phyloP scores from a whole-genome alignment of 2,113 vertebrate species.

The Anas platyrhynchos region DNA sequence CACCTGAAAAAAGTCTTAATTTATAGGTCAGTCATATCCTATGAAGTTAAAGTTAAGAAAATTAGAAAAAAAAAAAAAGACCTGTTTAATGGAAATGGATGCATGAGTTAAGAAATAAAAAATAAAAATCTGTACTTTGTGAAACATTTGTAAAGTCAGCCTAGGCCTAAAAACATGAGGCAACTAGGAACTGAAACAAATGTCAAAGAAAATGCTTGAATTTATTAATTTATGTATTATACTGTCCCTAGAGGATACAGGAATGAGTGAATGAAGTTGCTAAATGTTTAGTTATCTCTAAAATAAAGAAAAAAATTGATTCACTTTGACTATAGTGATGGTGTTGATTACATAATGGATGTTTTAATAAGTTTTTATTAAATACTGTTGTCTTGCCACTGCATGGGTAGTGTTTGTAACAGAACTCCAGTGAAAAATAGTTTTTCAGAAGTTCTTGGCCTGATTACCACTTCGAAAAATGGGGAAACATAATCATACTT shows the following conservation, averaged over 20 bases:
- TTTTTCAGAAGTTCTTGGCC: background rate
- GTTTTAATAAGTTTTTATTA: background rate
- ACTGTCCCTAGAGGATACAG: background rate
- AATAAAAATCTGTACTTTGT: background rate
- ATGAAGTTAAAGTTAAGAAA: background rate
- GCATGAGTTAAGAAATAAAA: background rate
- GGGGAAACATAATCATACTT: background rate
- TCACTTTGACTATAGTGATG: background rate
- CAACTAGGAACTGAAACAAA: constrained; percentile 6
- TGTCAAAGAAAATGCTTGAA: background rate
- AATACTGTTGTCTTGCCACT: background rate
- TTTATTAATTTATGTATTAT: background rate
- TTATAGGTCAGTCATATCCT: background rate
- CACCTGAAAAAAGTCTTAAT: background rate
- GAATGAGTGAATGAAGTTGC: background rate
- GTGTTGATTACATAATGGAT: background rate
- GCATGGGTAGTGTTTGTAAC: background rate
- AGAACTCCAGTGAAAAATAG: background rate
- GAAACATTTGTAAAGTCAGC: background rate
- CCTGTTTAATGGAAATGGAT: background rate
- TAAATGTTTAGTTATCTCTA: constrained; percentile 24
- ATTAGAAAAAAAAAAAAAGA: background rate
- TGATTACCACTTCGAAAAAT: background rate
- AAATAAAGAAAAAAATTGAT: background rate
- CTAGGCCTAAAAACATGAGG: background rate